phyloP scores from a whole-genome alignment of 2,888 invertebrate species.

The Coecobrya sp. region DNA sequence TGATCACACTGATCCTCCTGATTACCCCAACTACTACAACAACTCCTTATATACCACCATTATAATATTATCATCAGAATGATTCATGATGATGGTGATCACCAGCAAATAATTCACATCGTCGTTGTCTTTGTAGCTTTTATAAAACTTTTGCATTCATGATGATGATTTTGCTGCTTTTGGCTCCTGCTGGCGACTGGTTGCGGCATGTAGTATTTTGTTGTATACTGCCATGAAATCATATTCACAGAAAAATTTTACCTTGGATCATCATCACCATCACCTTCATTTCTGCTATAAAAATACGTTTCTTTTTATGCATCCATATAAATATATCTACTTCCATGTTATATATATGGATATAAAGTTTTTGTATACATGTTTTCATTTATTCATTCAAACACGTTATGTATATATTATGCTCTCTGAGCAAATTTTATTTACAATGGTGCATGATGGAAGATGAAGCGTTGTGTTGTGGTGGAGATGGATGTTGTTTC shows the following conservation, averaged over 20 bases:
- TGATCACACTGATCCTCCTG: neutral
- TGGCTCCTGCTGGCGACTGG: neutral
- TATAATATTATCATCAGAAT: neutral
- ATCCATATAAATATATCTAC: neutral
- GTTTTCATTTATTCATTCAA: too few species aligned
- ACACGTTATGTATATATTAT: too few species aligned
- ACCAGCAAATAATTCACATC: slow-evolving; percentile 4
- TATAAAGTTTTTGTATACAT: too few species aligned
- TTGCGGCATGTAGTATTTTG: neutral
- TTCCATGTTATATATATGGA: too few species aligned
- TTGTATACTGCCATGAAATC: slow-evolving; percentile 12
- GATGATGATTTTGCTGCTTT: neutral
- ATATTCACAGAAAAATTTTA: slow-evolving; percentile 37
- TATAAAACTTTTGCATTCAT: neutral
- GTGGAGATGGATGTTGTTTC: too few species aligned
- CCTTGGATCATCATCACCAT: slow-evolving; percentile 33
- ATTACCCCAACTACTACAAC: neutral
- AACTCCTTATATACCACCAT: neutral
- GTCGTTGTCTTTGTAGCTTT: slow-evolving; percentile 15
- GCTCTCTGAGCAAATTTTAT: too few species aligned
- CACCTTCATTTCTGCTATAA: neutral
- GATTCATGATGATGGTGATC: neutral
- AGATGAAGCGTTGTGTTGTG: too few species aligned
- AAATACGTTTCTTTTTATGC: neutral
- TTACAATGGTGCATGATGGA: too few species aligned